These are phyloP conservation scores for Metellina segmentata DNA, from an alignment of 2,888 invertebrate genomes.

Conservation along the genomic window DNA sequence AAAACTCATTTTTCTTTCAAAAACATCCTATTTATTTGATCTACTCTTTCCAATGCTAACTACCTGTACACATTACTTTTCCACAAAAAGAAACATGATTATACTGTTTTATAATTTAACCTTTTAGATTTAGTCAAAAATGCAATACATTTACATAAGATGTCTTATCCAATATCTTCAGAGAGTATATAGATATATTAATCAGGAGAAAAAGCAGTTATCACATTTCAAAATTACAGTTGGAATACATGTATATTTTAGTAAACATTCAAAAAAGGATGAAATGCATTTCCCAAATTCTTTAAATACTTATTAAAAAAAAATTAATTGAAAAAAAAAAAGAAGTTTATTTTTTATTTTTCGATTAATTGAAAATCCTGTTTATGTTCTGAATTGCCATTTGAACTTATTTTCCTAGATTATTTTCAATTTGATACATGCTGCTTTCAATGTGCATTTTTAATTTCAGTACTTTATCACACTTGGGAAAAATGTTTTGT, in stretches of 20 bases:
- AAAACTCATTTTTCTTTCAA: slow-evolving; percentile 50
- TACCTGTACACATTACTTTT: slow-evolving; percentile 20
- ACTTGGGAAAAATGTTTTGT: neutral
- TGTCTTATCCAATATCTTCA: too few species aligned
- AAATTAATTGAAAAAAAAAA: neutral
- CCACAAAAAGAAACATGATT: neutral
- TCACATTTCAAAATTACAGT: neutral
- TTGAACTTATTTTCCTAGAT: neutral
- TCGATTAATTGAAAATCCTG: neutral
- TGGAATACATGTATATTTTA: neutral
- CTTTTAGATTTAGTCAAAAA: neutral
- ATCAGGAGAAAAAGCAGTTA: neutral
- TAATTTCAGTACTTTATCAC: neutral
- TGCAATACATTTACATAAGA: neutral
- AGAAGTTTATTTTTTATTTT: neutral
- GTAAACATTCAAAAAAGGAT: neutral
- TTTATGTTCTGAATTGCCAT: neutral
- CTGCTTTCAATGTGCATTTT: neutral
- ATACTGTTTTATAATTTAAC: neutral
- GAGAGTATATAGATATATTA: neutral
- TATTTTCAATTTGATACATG: too few species aligned
- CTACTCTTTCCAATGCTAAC: slow-evolving; percentile 49
- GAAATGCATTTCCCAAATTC: neutral
- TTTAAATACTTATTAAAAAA: neutral
- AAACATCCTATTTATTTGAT: slow-evolving; percentile 54